phyloP scores from a whole-genome alignment of 2,888 invertebrate genomes.

The Euclidia mi region DNA sequence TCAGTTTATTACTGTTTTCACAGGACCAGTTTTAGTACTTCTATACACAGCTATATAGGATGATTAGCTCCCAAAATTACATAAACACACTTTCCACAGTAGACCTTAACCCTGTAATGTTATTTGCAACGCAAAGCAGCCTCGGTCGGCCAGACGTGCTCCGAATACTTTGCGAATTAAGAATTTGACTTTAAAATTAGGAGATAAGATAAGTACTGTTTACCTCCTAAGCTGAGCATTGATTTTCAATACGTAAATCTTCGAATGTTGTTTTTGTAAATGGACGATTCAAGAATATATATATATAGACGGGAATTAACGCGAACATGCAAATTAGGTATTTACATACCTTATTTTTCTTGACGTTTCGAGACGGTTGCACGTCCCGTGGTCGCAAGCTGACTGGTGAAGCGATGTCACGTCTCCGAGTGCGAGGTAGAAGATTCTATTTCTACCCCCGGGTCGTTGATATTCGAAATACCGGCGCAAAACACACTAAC shows the following conservation, averaged over 20 bases:
- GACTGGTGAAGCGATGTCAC: too few relatives aligned
- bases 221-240: conserved; percentile 67
- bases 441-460: too few relatives aligned
- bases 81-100: conserved; percentile 43
- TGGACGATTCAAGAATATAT: too few relatives aligned
- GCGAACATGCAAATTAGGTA: too few relatives aligned
- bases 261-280: conserved; percentile 57
- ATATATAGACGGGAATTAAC: too few relatives aligned
- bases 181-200: conserved; percentile 84
- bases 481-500: too few relatives aligned
- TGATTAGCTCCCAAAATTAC: conserved; percentile 44
- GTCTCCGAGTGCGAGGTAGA: too few relatives aligned
- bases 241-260: conserved; percentile 68
- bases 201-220: conserved; percentile 72
- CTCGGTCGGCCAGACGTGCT: conserved; percentile 62
- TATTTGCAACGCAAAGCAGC: conserved; percentile 76
- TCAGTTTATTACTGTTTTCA: too few relatives aligned
- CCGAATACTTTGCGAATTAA: conserved; percentile 77
- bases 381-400: too few relatives aligned
- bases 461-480: too few relatives aligned
- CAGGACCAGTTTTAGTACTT: not conserved
- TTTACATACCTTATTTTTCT: too few relatives aligned
- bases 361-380: too few relatives aligned
- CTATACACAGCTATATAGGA: conserved; percentile 6
- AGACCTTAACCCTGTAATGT: conserved; percentile 59